Evolutionary conservation across 1,140 invertebrate genomes (phyloP), one percentile per base, ranked within the genome.

Genomic region (Oscheius sp.): DNA sequence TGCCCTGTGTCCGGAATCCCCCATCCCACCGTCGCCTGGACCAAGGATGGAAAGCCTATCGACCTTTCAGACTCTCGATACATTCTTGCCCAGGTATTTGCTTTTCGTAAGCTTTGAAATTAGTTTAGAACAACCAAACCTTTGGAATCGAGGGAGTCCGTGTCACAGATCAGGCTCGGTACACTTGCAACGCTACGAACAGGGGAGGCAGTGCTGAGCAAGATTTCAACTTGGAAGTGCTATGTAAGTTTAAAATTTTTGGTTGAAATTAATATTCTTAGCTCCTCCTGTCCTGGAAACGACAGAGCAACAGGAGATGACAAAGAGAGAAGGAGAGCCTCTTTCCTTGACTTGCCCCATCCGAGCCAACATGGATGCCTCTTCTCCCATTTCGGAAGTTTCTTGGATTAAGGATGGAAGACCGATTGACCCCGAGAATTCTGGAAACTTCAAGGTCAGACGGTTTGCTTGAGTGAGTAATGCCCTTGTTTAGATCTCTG

Each of bases 1-100:
- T 88, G 87, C 79, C 86, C 86, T 3, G 85, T 86, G 10, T 75
- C 31, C 15, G 68, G 70, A 73, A 78, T 78, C 31, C 84, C 84
- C 3, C 76, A 82, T n/a, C 86, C 86, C 18, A 69, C 74, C 0
- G 78, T 87, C 15, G 66, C 73, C 2, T 87, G 86, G 86, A 58
- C 75, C 15, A 86, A 85, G 74, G 81, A 87, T 74, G 84, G 82
- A 15, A 18, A 77, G n/a, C 73, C 68, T 0, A 82, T 87, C 35
- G 64, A 73, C 55, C 28, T 64, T 2, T 31, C 29, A 1, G 70
- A 69, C 38, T 52, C 49, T 7, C 75, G 75, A 55, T 68, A 63
- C 28, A 75, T 63, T 52, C 45, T 66, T 28, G 77, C 64, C 13
- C 72, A 68, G 45, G 66, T 68, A 18, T 28, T n/a, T 66, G 20